Evolutionary conservation across 64 coral and sea anemone genomes (phyloP), one percentile per base, ranked within the genome.

Genomic region (Trachythela sp.): DNA sequence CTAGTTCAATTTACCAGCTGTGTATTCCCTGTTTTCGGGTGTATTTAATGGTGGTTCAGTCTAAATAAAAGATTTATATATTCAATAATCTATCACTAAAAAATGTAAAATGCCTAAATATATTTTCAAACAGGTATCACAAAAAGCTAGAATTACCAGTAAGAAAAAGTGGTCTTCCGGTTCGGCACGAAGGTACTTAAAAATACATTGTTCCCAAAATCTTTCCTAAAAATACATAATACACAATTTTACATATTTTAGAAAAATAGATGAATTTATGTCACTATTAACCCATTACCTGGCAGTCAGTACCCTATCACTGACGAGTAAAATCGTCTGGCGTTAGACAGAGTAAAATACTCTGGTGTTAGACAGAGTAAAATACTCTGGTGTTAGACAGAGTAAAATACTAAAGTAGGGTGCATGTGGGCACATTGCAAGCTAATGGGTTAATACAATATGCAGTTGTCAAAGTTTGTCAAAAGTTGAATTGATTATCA

Each of bases 81-180:
- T 14, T 80, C 6, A 80, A 30, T 36, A 39, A 37, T 36, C 31
- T 30, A 35, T 72, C 33, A 31, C 10, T 9, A 72, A 72, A 14
- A 35, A 0, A 35, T 10, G 17, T 72, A 9, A 9, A 72, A 72
- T 11, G 1, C n/a, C 1, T 4, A 31, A 31, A n/a, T n/a, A n/a
- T n/a, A n/a, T n/a, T n/a, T n/a, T n/a, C n/a, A n/a, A n/a, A n/a
- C n/a, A n/a, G n/a, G n/a, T 68, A n/a, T 68, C 14, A n/a, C 30
- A 31, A 68, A 68, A 68, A n/a, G 33, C 15, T 37, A 37, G 34
- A 80, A 37, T 29, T 31, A 99, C 96, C 48, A 99, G 87, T 32
- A 99, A 89, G 59, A 99, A 99, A 86, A 95, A 99, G 58, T 99
- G 96, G 60, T 99, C 96, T 86, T 99, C 96, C 84, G 96, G 96